Evolutionary conservation across 2,888 invertebrate species (phyloP).

Genomic region (Andrena bicolor): DNA sequence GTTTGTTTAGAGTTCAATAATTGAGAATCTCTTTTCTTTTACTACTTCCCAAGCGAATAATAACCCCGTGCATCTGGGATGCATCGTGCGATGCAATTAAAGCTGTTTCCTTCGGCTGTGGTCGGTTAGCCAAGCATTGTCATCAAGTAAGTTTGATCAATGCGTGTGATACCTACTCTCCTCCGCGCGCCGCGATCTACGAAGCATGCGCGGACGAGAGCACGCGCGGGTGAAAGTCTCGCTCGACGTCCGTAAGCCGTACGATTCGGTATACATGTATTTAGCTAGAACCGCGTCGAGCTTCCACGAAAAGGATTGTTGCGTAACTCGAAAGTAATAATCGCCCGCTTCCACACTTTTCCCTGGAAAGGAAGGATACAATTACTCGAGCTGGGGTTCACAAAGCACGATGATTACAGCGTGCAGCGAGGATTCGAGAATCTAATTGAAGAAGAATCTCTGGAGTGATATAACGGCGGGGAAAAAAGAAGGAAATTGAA

Average conservation of each 20-base stretch:
- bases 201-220: constrained; percentile 19
- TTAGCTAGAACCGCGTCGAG: background rate
- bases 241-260: background rate
- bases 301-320: constrained; percentile 21
- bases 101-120: background rate
- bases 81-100: background rate
- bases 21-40: too few relatives aligned
- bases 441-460: background rate
- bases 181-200: constrained; percentile 15
- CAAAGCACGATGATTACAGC: background rate
- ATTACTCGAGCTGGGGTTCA: background rate
- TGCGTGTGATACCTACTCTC: background rate
- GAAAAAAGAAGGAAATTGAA: background rate
- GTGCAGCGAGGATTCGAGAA: background rate
- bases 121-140: background rate
- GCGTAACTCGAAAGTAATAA: background rate
- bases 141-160: background rate
- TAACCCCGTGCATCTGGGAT: background rate
- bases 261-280: background rate
- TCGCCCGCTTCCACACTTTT: background rate
- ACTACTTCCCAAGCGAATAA: background rate
- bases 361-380: background rate
- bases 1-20: too few relatives aligned
- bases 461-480: too few relatives aligned
- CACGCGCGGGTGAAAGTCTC: constrained; percentile 47